Evolutionary conservation across 2,888 invertebrate species (phyloP), one percentile per base, ranked within the genome.

Genomic region (Podabrus alpinus): DNA sequence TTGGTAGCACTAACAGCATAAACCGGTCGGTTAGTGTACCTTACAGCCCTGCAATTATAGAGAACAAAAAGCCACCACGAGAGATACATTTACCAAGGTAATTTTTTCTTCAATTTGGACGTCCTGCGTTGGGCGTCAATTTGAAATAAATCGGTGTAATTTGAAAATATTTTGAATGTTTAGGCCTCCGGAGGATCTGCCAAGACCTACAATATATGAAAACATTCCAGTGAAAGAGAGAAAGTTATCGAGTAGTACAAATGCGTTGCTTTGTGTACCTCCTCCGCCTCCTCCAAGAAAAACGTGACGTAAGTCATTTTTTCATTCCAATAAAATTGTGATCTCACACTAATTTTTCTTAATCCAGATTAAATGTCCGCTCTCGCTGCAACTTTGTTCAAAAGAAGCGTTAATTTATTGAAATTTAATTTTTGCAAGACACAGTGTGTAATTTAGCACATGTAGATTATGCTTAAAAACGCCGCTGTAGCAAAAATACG

Each of bases 141-240:
- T 66, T 25, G 16, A 15, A 24, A 69, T 25, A 7, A 25, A 61
- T 25, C n/a, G 9, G 19, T 67, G 10, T 15, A 13, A 29, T 67
- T 29, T 15, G 4, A 16, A 3, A 15, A n/a, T 2, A 15, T 9
- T 71, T 72, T n/a, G 10, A 17, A 16, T 74, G 86, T 86, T 29
- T 83, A 89, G 89, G 83, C 89, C 89, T 24, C 89, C 89, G n/a
- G 89, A 89, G 78, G 89, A 89, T 76, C 81, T 89, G 78, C 87
- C 89, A 64, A 87, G 88, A 79, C 88, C 88, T 75, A 86, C 84
- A 24, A 77, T 87, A 75, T 90, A 89, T 81, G 89, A 88, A 83
- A 90, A 90, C 88, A 88, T 90, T 86, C 89, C 89, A 75, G 82
- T 87, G 66, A 87, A 86, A 81, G 88, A 89, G 75, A 80, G 84